Base-by-base conservation (phyloP, 2,888 invertebrate genomes). In the Didymodactylos carnosus region DNA sequence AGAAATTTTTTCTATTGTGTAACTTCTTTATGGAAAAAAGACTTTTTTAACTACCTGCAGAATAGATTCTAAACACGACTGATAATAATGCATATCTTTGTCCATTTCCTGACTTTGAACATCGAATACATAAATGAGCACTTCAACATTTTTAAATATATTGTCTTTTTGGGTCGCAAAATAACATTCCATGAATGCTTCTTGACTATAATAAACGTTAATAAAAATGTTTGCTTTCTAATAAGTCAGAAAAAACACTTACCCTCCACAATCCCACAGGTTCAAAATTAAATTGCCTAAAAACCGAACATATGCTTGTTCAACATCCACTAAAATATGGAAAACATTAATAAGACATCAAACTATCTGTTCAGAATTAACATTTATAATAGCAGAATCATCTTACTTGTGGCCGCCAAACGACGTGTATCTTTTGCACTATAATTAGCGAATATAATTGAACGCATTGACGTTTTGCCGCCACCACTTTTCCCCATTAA, bases 121-220 rank as follows among this genome's bases (percentile, higher is more conserved):
- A 85, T 98, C 98, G 84, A 98, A 98, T 16, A 98, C 98, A 84
- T 98, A 99, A 79, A 98, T 99, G 62, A 98, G 86, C 2, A 97
- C 95, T 85, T 95, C 95, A 0, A 98, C 98, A 86, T 97, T 97
- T 69, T 94, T 88, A 84, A 98, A 99, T 76, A 98, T 98, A 82
- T 95, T 98, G 83, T 98, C 97, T 76, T 94, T 86, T 82, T 99
- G 98, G 72, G 94, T 93, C 1, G 92, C 92, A 85, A 98, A 94
- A 83, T 98, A 98, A 84, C 95, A 97, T 82, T 98, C 97, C 98
- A 98, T 98, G 83, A 98, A 98, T 0, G 95, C 94, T 83, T 99
- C 98, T 83, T 98, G 98, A 0, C 86, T 86, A 79, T 41, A 77
- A 73, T 40, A 71, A 72, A 62, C 49, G 25, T 27, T 39, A 73